phyloP scores from a whole-genome alignment of 2,113 vertebrate genomes.

The Beaufortia kweichowensis region DNA sequence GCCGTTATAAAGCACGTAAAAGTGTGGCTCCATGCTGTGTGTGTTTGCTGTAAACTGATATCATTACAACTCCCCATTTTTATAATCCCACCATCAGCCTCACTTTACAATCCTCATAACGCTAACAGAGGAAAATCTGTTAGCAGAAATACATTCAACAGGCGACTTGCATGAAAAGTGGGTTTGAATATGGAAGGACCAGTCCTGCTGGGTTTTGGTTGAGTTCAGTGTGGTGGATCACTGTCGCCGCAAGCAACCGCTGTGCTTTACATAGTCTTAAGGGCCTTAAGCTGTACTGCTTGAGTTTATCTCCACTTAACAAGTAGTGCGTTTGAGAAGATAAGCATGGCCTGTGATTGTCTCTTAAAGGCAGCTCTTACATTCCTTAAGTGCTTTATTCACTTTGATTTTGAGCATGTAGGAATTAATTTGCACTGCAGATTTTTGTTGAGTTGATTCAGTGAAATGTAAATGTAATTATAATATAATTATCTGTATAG shows the following conservation, averaged over 20 bases:
- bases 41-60: constrained; percentile 24
- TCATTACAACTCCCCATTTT: constrained; percentile 26
- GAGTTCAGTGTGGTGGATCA: neutral
- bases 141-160: constrained; percentile 6
- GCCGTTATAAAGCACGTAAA: constrained; percentile 29
- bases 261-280: constrained; percentile 4
- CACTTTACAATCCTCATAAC: constrained; percentile 20
- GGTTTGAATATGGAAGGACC: constrained; percentile 3
- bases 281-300: constrained; percentile 7
- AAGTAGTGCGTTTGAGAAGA: constrained; percentile 22
- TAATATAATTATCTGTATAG: too few relatives aligned
- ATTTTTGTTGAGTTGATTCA: neutral
- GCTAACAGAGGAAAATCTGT: neutral
- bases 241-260: neutral
- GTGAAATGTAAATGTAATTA: neutral
- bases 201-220: neutral
- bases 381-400: too few relatives aligned
- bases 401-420: too few relatives aligned
- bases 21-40: constrained; percentile 33
- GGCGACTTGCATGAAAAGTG: constrained; percentile 6
- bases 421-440: too few relatives aligned
- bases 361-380: neutral
- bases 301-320: constrained; percentile 19
- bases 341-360: neutral
- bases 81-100: constrained; percentile 18